These are phyloP conservation scores for Diacarnus erythraeanus DNA, from an alignment of 37 sponge, comb jelly and placozoan genomes.

Conservation along the genomic window DNA sequence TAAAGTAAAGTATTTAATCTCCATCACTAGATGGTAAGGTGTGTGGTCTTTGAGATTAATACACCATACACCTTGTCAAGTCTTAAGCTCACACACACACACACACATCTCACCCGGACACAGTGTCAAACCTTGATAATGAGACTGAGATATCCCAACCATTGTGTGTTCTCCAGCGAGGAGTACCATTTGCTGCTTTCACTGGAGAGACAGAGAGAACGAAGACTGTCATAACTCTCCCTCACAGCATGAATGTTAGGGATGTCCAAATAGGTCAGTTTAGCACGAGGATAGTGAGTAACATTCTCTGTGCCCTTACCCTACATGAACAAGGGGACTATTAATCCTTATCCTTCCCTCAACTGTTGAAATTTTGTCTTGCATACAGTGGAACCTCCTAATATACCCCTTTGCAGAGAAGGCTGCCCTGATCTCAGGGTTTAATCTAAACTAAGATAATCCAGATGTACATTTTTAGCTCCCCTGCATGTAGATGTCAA, in stretches of 20 bases:
- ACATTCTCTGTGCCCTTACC: conserved; percentile 96
- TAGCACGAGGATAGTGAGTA: conserved; percentile 66
- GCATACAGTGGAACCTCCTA: too few species aligned
- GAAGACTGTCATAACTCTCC: conserved; percentile 88
- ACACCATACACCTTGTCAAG: too few species aligned
- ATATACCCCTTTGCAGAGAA: too few species aligned
- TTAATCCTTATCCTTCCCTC: background rate
- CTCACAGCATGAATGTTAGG: conserved; percentile 98
- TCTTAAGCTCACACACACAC: background rate
- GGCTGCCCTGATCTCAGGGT: too few species aligned
- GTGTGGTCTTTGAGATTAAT: background rate
- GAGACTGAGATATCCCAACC: conserved; percentile 86
- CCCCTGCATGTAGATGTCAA: too few species aligned
- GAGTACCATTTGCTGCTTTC: conserved; percentile 84
- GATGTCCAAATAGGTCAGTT: conserved; percentile 85
- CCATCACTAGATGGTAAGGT: background rate
- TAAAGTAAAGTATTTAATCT: background rate
- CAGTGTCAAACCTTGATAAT: conserved; percentile 73
- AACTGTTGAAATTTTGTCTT: background rate
- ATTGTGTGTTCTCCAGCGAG: conserved; percentile 84
- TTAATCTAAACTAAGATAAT: too few species aligned
- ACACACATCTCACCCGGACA: background rate
- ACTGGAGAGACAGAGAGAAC: conserved; percentile 58
- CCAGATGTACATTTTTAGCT: too few species aligned
- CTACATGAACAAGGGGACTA: conserved; percentile 19